Evolutionary conservation across 2,888 invertebrate species (phyloP).

Genomic region (Serripes groenlandicus): DNA sequence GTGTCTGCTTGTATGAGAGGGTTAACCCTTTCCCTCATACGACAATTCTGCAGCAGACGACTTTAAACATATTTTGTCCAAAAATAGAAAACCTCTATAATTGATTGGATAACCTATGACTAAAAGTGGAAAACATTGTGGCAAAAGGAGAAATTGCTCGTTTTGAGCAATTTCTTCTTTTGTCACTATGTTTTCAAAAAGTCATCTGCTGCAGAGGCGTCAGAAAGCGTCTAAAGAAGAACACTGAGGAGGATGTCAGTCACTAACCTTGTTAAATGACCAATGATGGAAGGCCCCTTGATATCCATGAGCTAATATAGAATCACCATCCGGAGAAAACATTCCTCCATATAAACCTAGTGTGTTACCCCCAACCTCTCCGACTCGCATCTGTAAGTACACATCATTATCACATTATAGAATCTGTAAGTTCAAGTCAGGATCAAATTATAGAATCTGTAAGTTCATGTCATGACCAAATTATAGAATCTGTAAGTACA

Average conservation of each 20-base stretch:
- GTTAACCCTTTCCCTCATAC: no score
- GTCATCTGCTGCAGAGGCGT: neutral
- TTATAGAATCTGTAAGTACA: no score
- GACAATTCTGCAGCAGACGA: no score
- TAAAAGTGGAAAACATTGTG: neutral
- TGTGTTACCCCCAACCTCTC: slow-evolving; percentile 97
- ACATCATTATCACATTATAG: no score
- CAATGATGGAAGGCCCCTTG: slow-evolving; percentile 97
- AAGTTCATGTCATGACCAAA: no score
- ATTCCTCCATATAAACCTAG: slow-evolving; percentile 97
- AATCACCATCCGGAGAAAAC: slow-evolving; percentile 90
- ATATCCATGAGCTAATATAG: slow-evolving; percentile 95
- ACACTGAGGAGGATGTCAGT: no score
- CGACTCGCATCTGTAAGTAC: slow-evolving; percentile 89
- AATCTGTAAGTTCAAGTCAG: no score
- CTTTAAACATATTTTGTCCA: no score
- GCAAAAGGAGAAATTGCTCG: neutral
- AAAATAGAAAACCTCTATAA: no score
- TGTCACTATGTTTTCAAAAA: neutral
- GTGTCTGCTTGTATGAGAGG: no score
- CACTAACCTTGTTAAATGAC: slow-evolving; percentile 88
- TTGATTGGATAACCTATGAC: no score
- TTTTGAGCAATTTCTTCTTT: neutral
- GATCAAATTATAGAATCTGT: no score
- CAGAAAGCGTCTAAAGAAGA: neutral